These are phyloP conservation scores for Origma solitaria DNA, from an alignment of 2,113 vertebrate species.

Conservation along the genomic window DNA sequence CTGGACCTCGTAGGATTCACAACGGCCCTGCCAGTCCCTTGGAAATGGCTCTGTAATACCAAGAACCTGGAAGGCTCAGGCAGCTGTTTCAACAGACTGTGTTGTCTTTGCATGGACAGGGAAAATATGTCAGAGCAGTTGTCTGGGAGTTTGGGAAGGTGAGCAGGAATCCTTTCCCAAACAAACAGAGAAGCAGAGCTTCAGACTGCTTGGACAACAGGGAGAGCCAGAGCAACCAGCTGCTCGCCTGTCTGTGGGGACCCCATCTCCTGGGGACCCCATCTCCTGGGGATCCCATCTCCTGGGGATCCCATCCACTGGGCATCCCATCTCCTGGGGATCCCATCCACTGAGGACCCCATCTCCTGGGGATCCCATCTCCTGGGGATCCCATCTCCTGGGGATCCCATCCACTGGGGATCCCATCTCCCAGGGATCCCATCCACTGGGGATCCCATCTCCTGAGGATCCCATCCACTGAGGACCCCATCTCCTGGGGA, in stretches of 20 bases:
- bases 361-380: background rate
- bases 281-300: background rate
- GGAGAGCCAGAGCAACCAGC: background rate
- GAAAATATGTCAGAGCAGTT: constrained; percentile 47
- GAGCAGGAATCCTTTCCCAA: background rate
- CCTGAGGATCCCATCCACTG: background rate
- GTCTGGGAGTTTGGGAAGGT: constrained; percentile 7
- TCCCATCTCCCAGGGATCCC: background rate
- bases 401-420: background rate
- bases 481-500: background rate
- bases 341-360: background rate
- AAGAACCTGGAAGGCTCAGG: background rate
- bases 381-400: background rate
- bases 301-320: too few relatives aligned
- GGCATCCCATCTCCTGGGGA: too few relatives aligned
- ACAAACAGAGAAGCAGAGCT: background rate
- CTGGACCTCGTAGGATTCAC: fast-evolving
- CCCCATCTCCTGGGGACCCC: background rate
- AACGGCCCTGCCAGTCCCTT: background rate
- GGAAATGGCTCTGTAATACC: background rate
- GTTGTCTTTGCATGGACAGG: constrained; percentile 50
- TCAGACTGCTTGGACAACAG: background rate
- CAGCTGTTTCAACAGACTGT: constrained; percentile 53
- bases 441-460: background rate
- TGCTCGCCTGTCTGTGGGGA: fast-evolving